Evolutionary conservation across 2,113 vertebrate species (phyloP).

Genomic region (Embiotoca jacksoni): DNA sequence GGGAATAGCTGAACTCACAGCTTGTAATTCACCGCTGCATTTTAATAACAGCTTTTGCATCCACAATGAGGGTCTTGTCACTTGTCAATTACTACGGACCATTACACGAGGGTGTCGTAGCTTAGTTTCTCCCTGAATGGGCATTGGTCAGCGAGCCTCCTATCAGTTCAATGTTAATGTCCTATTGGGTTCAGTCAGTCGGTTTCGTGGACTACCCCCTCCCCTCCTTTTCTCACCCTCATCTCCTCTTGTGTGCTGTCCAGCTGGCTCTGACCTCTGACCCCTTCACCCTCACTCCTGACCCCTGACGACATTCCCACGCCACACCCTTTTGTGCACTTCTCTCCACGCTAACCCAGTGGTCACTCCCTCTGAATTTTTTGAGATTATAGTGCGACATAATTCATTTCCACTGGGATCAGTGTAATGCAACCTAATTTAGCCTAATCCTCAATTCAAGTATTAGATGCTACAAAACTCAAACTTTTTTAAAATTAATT

Average conservation of each 20-base stretch:
- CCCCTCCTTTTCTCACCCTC: constrained; percentile 82
- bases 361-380: constrained; percentile 78
- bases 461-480: neutral
- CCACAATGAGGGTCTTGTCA: constrained; percentile 71
- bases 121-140: constrained; percentile 56
- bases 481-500: neutral
- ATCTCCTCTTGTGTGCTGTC: constrained; percentile 85
- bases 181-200: constrained; percentile 72
- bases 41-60: constrained; percentile 58
- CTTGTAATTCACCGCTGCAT: constrained; percentile 56
- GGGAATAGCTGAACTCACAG: constrained; percentile 15
- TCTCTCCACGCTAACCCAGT: constrained; percentile 73
- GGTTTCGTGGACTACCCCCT: constrained; percentile 55
- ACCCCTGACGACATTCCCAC: constrained; percentile 86
- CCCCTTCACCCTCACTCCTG: constrained; percentile 84
- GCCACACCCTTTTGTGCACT: constrained; percentile 87
- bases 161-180: constrained; percentile 86
- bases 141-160: constrained; percentile 69
- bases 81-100: constrained; percentile 79
- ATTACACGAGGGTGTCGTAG: constrained; percentile 80
- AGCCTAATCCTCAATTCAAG: constrained; percentile 54
- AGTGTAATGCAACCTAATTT: constrained; percentile 67
- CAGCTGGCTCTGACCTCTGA: constrained; percentile 85
- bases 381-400: constrained; percentile 54
- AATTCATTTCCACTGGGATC: constrained; percentile 61